phyloP scores from a whole-genome alignment of 2,888 invertebrate species.

The Cenopis cana region DNA sequence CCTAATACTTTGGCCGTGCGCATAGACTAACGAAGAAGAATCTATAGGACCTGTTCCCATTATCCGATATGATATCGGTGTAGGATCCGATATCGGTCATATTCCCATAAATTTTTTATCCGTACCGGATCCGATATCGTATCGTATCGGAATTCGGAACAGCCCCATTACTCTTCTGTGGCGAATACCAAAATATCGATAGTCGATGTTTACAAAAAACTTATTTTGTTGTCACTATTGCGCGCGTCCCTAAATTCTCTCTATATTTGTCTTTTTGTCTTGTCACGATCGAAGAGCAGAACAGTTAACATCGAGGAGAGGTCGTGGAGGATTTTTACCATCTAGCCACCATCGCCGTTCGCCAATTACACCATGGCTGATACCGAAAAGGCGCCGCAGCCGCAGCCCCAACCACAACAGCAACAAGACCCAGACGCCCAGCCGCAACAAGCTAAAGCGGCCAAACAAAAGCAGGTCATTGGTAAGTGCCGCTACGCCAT shows the following conservation, averaged over 20 bases:
- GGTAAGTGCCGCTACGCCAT: slow-evolving; percentile 88
- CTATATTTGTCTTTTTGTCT: slow-evolving; percentile 61
- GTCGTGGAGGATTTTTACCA: slow-evolving; percentile 91
- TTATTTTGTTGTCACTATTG: slow-evolving; percentile 21
- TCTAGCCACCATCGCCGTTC: slow-evolving; percentile 90
- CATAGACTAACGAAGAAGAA: no score
- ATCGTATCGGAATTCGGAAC: no score
- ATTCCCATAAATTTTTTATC: no score
- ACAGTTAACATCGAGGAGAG: slow-evolving; percentile 90
- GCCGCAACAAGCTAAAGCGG: slow-evolving; percentile 86
- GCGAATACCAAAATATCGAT: slow-evolving; percentile 12
- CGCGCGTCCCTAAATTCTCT: slow-evolving; percentile 45
- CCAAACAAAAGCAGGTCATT: slow-evolving; percentile 94
- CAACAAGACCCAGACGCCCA: slow-evolving; percentile 87
- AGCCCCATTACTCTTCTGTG: no score
- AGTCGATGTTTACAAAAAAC: slow-evolving; percentile 19
- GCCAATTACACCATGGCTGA: slow-evolving; percentile 97
- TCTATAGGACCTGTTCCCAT: no score
- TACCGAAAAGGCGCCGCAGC: slow-evolving; percentile 94
- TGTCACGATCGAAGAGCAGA: slow-evolving; percentile 85
- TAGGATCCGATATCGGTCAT: no score
- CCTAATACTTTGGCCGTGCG: no score
- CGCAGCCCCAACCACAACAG: slow-evolving; percentile 87
- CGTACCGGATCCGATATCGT: no score
- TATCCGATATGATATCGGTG: no score